Base-by-base conservation (phyloP, 2,888 invertebrate species). In the Podabrus alpinus region DNA sequence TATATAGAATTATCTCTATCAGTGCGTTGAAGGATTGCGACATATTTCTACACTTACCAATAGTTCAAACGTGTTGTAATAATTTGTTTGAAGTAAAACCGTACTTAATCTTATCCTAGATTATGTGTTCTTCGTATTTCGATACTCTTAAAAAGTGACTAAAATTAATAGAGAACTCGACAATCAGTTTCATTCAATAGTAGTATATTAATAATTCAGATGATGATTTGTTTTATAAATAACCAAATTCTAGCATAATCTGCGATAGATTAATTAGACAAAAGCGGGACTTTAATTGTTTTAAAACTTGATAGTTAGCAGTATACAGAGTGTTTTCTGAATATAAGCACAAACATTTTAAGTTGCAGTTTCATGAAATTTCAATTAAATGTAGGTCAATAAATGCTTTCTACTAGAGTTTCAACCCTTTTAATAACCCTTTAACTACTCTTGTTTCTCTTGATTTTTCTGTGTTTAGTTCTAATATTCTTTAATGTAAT, bases 1-100 rank as follows among this genome's bases (percentile, higher is more conserved):
- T 79, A 80, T 80, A 79, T 79, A 72, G 67, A n/a, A n/a, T 64
- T 79, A 79, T 79, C 79, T 79, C 74, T 78, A 78, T 80, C 78
- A 72, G 78, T 75, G 74, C 71, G 71, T 66, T 59, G 72, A 70
- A 70, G 69, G 74, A 77, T 73, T 80, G 77, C 75, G 78, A 80
- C 79, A 79, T 76, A 79, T 80, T 79, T 80, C 77, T 78, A 77
- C 77, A 79, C 77, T 78, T 78, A 64, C 62, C 19, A 64, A 19
- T 64, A 74, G 72, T 64, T 74, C 74, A 72, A 79, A 73, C 60
- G 70, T 64, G 71, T 73, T 74, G 73, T 73, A 73, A 69, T 25
- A 68, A 64, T 61, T 61, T 73, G 68, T 73, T 73, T 73, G 73
- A 73, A 68, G 29, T 62, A 15, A 59, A 72, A 69, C 73, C 68